A percentile compares a stretch with the other conserved stretches of the same genome.
phyloP scores from a whole-genome alignment of 2,888 invertebrate species.

The Pelosia muscerda region DNA sequence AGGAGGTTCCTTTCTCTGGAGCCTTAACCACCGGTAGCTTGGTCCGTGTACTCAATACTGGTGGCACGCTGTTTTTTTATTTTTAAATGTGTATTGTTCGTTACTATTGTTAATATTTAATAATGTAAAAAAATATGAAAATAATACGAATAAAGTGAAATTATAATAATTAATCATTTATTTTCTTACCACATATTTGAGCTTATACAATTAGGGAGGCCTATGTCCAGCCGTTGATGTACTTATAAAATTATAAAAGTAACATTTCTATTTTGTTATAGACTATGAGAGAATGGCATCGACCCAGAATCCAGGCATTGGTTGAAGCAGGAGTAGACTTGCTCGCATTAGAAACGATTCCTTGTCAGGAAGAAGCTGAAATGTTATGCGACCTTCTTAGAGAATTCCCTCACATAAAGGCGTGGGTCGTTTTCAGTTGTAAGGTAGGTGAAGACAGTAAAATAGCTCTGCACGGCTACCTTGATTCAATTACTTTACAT shows the following conservation, averaged over 20 bases:
- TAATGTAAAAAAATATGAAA: too few species aligned
- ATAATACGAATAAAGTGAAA: too few species aligned
- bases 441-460: slow-evolving; percentile 83
- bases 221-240: too few species aligned
- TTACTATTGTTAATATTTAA: too few species aligned
- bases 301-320: slow-evolving; percentile 92
- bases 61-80: too few species aligned
- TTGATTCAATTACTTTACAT: slow-evolving; percentile 18
- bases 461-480: background rate
- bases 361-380: slow-evolving; percentile 94
- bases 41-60: too few species aligned
- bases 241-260: background rate
- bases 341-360: slow-evolving; percentile 97
- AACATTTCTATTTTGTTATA: slow-evolving; percentile 42
- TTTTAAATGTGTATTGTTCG: too few species aligned
- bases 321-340: slow-evolving; percentile 94
- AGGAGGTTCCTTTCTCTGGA: too few species aligned
- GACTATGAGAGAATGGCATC: slow-evolving; percentile 94
- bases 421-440: slow-evolving; percentile 96
- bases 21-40: too few species aligned
- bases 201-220: too few species aligned
- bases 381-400: slow-evolving; percentile 92
- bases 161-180: too few species aligned
- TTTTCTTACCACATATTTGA: too few species aligned
- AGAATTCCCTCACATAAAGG: slow-evolving; percentile 92